These are phyloP conservation scores for Etheostoma spectabile DNA, from an alignment of 2,113 vertebrate species.

Conservation along the genomic window DNA sequence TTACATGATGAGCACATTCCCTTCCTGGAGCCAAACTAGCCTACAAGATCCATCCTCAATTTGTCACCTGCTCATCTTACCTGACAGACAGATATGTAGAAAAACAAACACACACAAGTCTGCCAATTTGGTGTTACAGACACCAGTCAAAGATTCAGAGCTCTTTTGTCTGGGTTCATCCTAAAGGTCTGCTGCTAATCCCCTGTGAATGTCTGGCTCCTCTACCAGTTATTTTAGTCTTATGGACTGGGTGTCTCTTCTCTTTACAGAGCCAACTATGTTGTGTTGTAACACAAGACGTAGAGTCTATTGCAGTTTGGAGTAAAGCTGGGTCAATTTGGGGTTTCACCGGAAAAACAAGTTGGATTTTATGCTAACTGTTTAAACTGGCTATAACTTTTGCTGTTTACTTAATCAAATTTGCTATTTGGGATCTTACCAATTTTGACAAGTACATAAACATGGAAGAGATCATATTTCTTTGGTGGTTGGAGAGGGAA, in stretches of 20 bases:
- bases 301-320: neutral
- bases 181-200: conserved; percentile 26
- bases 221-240: conserved; percentile 17
- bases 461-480: too few species aligned
- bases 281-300: neutral
- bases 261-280: neutral
- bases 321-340: neutral
- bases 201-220: conserved; percentile 13
- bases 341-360: too few species aligned
- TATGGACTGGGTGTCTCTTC: neutral
- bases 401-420: too few species aligned
- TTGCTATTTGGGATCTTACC: too few species aligned
- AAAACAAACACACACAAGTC: neutral
- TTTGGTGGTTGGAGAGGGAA: too few species aligned
- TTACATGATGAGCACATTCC: neutral
- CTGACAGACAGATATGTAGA: neutral
- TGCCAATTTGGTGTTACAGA: neutral
- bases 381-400: too few species aligned
- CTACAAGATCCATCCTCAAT: neutral
- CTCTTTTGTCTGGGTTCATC: conserved; percentile 24
- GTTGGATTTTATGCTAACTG: too few species aligned
- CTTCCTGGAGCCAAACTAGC: neutral
- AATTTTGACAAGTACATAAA: too few species aligned
- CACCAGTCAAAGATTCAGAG: neutral
- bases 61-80: neutral